Percentiles rank a stretch among this genome's conserved stretches.
These are phyloP conservation scores for Magallana angulata DNA, from an alignment of 1,140 invertebrate genomes.

Conservation along the genomic window DNA sequence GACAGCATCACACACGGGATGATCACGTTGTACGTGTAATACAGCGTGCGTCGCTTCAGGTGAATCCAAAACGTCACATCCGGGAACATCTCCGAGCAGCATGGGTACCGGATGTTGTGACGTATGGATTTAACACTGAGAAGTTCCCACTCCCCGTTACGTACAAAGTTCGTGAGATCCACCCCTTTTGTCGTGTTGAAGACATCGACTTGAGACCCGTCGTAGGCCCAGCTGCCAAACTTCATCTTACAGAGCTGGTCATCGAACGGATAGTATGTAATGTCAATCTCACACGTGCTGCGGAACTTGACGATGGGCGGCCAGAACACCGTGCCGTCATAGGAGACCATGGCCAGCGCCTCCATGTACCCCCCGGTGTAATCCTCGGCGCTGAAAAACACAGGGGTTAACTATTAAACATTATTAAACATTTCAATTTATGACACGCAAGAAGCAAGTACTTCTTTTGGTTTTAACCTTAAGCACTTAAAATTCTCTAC, in stretches of 20 bases:
- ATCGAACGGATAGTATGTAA: constrained; percentile 81
- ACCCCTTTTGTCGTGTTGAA: constrained; percentile 60
- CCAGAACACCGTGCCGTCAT: constrained; percentile 74
- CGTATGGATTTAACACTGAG: constrained; percentile 64
- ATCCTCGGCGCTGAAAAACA: constrained; percentile 80
- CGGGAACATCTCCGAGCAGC: constrained; percentile 81
- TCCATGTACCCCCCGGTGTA: constrained; percentile 82
- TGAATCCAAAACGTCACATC: constrained; percentile 82
- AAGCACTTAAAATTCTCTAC: too few relatives aligned
- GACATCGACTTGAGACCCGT: constrained; percentile 71
- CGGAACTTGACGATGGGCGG: constrained; percentile 77
- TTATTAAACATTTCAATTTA: background rate
- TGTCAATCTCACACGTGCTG: constrained; percentile 93
- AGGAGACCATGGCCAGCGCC: constrained; percentile 75
- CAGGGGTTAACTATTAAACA: background rate
- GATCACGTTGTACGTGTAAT: constrained; percentile 83
- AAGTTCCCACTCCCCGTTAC: constrained; percentile 76
- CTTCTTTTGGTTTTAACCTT: too few relatives aligned
- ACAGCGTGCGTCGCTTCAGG: constrained; percentile 71
- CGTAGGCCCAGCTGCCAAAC: constrained; percentile 78
- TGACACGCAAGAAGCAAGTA: background rate
- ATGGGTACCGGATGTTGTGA: constrained; percentile 71
- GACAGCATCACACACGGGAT: constrained; percentile 84
- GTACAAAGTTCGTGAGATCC: constrained; percentile 72
- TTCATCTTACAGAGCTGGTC: constrained; percentile 76